Percentiles rank a stretch among this genome's conserved stretches.
Evolutionary conservation across 1,140 invertebrate genomes (phyloP).

Genomic region (Aradophagus sp.): DNA sequence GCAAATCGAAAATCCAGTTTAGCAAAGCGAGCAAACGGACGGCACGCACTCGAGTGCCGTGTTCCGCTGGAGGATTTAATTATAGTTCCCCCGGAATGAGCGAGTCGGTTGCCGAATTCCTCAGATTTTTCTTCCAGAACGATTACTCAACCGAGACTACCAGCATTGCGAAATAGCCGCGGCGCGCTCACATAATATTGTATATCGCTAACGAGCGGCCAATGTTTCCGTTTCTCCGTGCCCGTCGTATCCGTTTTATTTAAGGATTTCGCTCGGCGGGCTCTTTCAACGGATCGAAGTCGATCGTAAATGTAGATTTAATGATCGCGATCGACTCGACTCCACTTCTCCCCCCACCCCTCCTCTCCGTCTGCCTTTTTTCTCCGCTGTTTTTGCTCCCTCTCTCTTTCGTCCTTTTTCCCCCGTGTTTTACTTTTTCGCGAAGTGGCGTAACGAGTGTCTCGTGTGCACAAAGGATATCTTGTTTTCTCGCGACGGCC

Average conservation of each 20-base stretch:
- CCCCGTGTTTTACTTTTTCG: conserved; percentile 38
- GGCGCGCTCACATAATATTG: conserved; percentile 49
- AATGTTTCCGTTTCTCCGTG: conserved; percentile 55
- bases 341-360: conserved; percentile 19
- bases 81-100: conserved; percentile 28
- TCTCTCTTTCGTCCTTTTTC: conserved; percentile 21
- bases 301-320: conserved; percentile 59
- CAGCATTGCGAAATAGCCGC: conserved; percentile 51
- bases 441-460: conserved; percentile 47
- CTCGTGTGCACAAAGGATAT: conserved; percentile 51
- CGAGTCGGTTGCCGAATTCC: conserved; percentile 50
- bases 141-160: conserved; percentile 58
- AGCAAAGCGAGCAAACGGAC: too few species aligned
- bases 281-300: conserved; percentile 54
- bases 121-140: conserved; percentile 51
- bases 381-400: conserved; percentile 19
- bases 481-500: conserved; percentile 48
- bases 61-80: conserved; percentile 48
- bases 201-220: conserved; percentile 54
- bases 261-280: conserved; percentile 50
- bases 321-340: conserved; percentile 54
- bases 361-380: conserved; percentile 10
- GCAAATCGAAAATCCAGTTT: too few species aligned
- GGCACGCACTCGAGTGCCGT: background rate
- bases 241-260: conserved; percentile 54